Conservation (phyloP, 2,797 vertebrate genomes). For the Hydrolagus colliei region DNA sequence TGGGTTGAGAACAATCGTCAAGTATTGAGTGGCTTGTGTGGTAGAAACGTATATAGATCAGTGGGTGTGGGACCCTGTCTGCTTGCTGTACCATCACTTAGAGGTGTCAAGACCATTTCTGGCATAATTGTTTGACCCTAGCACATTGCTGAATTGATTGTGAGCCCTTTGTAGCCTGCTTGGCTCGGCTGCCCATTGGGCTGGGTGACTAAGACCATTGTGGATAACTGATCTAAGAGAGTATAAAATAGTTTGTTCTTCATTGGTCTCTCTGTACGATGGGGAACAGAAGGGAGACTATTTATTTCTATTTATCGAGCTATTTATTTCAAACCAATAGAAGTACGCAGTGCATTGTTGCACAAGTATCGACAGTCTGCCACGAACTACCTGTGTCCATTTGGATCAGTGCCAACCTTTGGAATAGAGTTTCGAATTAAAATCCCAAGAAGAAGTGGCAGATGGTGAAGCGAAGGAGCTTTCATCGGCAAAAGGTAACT, state of each 20-base stretch:
- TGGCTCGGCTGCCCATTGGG: no score
- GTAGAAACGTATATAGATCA: no score
- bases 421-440: conserved; percentile 2
- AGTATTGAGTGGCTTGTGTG: no score
- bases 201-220: no score
- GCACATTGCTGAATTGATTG: not conserved
- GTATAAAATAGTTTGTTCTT: not conserved
- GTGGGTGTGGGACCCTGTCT: no score
- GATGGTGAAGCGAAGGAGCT: not conserved
- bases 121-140: no score
- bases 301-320: not conserved
- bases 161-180: not conserved
- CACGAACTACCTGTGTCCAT: not conserved
- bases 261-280: not conserved
- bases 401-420: not conserved
- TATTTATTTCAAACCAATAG: not conserved
- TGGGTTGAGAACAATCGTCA: no score
- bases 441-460: not conserved
- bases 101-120: no score
- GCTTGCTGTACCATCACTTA: no score
- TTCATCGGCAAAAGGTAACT: not conserved
- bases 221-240: not conserved
- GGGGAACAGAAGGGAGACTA: not conserved
- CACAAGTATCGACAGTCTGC: not conserved
- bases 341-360: not conserved